Conservation (phyloP, 1,140 invertebrate species). For the Araneus ventricosus region DNA sequence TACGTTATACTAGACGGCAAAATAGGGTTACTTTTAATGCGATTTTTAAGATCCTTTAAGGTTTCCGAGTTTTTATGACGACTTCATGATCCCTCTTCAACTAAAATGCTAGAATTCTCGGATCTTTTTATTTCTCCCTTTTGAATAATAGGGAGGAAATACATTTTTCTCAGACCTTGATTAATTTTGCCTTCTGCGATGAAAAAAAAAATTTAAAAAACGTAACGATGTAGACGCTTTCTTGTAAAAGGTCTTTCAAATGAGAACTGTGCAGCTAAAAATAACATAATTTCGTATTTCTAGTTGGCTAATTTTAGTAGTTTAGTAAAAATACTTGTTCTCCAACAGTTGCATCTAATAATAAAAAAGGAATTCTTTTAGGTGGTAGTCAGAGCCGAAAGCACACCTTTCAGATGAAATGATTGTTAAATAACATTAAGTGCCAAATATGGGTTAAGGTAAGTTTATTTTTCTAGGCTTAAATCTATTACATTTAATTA, state of each 20-base stretch:
- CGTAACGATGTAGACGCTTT: constrained; percentile 10
- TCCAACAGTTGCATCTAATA: constrained; percentile 21
- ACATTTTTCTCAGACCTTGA: constrained; percentile 1
- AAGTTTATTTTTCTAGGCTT: too few species aligned
- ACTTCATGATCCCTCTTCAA: constrained; percentile 4
- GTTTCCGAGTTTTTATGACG: constrained; percentile 3
- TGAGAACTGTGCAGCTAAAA: constrained; percentile 62
- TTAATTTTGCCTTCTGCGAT: constrained; percentile 21
- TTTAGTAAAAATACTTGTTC: background rate
- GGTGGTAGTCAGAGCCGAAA: background rate
- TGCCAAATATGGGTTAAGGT: background rate
- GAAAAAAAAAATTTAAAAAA: constrained; percentile 43
- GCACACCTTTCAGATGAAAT: background rate
- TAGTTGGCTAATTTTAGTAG: constrained; percentile 66
- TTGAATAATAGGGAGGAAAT: background rate
- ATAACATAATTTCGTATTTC: constrained; percentile 62
- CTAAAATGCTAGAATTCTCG: background rate
- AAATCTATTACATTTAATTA: too few species aligned
- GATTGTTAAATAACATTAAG: background rate
- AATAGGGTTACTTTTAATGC: constrained; percentile 32
- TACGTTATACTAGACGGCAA: constrained; percentile 35
- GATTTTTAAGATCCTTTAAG: constrained; percentile 25
- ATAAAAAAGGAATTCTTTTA: constrained; percentile 48
- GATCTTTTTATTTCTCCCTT: background rate
- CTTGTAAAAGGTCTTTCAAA: constrained; percentile 18